Percentiles rank a stretch among this genome's conserved stretches.
Evolutionary conservation across 2,113 vertebrate species (phyloP).

Genomic region (Ictidomys tridecemlineatus): DNA sequence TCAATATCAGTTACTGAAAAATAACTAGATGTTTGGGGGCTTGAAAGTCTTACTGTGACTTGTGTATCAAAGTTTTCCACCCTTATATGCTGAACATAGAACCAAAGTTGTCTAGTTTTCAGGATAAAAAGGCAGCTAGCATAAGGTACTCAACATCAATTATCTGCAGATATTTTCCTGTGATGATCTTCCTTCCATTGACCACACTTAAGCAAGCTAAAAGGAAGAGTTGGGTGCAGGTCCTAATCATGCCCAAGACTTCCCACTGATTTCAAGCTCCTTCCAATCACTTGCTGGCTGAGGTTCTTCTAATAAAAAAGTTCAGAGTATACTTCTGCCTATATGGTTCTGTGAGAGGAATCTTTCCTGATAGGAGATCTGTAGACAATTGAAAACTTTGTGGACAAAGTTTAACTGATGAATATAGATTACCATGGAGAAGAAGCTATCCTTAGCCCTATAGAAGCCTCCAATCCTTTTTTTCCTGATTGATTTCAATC

Average conservation of each 20-base stretch:
- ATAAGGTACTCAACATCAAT: background rate
- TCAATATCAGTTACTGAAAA: background rate
- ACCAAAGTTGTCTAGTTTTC: too few species aligned
- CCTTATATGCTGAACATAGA: background rate
- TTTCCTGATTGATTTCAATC: background rate
- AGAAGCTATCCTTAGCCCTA: background rate
- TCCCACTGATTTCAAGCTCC: background rate
- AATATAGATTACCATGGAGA: background rate
- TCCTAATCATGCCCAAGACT: accelerated
- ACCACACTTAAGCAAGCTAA: background rate
- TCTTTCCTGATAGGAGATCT: background rate
- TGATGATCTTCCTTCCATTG: background rate
- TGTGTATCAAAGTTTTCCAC: background rate
- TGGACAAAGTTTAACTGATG: background rate
- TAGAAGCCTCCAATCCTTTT: background rate
- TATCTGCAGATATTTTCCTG: background rate
- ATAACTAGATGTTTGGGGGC: too few species aligned
- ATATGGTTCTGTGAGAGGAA: background rate
- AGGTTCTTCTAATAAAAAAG: background rate
- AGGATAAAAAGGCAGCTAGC: background rate
- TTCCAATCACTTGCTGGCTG: background rate
- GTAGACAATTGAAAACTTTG: background rate
- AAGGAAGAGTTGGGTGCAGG: background rate
- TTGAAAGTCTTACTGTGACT: background rate
- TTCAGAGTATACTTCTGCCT: too few species aligned